phyloP scores from a whole-genome alignment of 2,113 vertebrate genomes.

The Corynorhinus townsendii region DNA sequence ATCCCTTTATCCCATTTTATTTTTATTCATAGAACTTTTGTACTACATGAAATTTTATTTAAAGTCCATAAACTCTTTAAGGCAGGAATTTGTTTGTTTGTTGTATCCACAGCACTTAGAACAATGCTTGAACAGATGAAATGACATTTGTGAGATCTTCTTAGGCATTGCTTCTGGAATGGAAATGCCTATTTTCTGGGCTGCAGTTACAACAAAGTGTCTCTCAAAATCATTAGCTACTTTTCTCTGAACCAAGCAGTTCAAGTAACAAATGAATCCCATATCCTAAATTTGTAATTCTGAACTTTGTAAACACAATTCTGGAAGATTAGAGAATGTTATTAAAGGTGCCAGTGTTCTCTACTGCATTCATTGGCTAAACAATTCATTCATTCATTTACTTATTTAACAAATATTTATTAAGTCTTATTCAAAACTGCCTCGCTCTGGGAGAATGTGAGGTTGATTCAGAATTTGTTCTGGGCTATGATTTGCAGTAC shows the following conservation, averaged over 20 bases:
- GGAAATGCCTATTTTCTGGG: background rate
- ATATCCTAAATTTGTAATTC: background rate
- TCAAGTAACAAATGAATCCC: background rate
- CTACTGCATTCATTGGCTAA: background rate
- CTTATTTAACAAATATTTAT: background rate
- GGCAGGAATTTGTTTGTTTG: background rate
- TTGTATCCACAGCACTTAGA: background rate
- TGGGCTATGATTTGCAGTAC: background rate
- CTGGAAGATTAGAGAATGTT: background rate
- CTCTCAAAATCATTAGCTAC: background rate
- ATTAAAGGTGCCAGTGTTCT: background rate
- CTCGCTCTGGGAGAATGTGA: background rate
- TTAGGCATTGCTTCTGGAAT: background rate
- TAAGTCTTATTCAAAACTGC: background rate
- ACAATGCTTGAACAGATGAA: background rate
- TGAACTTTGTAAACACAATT: background rate
- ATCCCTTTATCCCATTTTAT: background rate
- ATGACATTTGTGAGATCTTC: background rate
- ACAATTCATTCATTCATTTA: background rate
- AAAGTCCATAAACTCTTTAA: background rate
- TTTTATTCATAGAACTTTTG: background rate
- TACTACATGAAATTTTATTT: background rate
- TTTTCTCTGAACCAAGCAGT: background rate
- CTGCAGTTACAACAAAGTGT: background rate
- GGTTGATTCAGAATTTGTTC: background rate